Base-by-base conservation (phyloP, 2,113 vertebrate genomes). In the Tylochromis polylepis region DNA sequence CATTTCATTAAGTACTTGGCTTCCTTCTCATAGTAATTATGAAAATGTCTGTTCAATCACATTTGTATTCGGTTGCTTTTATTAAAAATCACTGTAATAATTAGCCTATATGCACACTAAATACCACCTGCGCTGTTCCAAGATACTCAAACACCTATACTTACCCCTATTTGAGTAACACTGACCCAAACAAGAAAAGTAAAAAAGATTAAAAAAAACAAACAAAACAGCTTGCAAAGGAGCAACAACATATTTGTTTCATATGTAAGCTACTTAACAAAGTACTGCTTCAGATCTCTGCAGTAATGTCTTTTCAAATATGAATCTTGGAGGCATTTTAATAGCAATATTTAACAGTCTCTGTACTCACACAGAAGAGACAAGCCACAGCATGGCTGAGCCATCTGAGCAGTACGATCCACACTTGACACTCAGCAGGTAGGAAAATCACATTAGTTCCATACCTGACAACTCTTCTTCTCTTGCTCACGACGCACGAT, bases 11-110 rank as follows among this genome's bases (percentile, higher is more conserved):
- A 46, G 22, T 27, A 27, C 38, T 46, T 72, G 14, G 2, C 38
- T 46, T 72, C 38, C 10, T 46, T 10, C 65, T 72, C 65, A 14
- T 16, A 16, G 0, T 2, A 36, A 70, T 8, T 70, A 38, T 72
- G 38, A 72, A 16, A 72, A 1, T 4, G 2, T 72, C 38, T 72
- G 65, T 27, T 70, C 65, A 72, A 24, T 46, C 65, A 46, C 22
- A 0, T 43, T 46, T 72, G 38, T 2, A 72, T 72, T 27, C 0
- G 8, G 34, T 24, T 22, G 0, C 14, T 70, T 72, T 72, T 11
- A 46, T 72, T 72, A 27, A 27, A 62, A 0, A 43, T 70, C 65
- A 43, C 38, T 70, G 65, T 24, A 70, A 20, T 34, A 62, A 70
- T 70, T 43, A 0, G 8, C 65, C 38, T 18, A 11, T 46, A 46